These are phyloP conservation scores for Subacronicta megacephala DNA, from an alignment of 2,888 invertebrate genomes.

Conservation along the genomic window DNA sequence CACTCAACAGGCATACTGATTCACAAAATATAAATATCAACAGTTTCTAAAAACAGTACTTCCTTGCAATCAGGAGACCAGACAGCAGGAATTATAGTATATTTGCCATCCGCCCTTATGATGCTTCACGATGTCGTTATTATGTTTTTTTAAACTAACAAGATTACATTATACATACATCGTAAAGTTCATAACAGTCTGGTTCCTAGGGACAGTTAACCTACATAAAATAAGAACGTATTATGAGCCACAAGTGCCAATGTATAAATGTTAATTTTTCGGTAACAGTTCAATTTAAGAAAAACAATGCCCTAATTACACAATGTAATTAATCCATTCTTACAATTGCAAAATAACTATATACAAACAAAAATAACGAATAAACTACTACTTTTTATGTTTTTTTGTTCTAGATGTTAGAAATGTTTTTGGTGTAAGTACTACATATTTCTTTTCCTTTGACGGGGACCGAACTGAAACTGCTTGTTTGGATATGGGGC, in stretches of 20 bases:
- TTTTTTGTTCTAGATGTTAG: neutral
- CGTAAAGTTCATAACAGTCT: too few species aligned
- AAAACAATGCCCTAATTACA: too few species aligned
- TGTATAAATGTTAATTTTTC: too few species aligned
- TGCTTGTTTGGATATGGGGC: slow-evolving; percentile 56
- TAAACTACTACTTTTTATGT: slow-evolving; percentile 23
- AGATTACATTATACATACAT: too few species aligned
- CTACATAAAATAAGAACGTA: too few species aligned
- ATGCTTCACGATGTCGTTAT: too few species aligned
- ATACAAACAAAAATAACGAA: slow-evolving; percentile 40
- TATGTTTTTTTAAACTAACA: too few species aligned
- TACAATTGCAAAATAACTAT: slow-evolving; percentile 32
- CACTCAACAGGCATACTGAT: slow-evolving; percentile 18
- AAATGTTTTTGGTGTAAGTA: slow-evolving; percentile 9
- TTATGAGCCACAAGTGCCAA: too few species aligned
- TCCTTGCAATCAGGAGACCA: too few species aligned
- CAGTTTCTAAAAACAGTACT: slow-evolving; percentile 1
- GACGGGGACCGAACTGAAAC: slow-evolving; percentile 67
- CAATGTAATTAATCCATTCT: slow-evolving; percentile 13
- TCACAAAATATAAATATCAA: slow-evolving; percentile 14
- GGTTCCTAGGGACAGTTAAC: too few species aligned
- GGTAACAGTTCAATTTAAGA: neutral
- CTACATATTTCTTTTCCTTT: slow-evolving; percentile 54
- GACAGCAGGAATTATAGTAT: too few species aligned
- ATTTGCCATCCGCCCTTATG: too few species aligned